Base-by-base conservation (phyloP, 2,113 vertebrate species). In the Neoarius graeffei region DNA sequence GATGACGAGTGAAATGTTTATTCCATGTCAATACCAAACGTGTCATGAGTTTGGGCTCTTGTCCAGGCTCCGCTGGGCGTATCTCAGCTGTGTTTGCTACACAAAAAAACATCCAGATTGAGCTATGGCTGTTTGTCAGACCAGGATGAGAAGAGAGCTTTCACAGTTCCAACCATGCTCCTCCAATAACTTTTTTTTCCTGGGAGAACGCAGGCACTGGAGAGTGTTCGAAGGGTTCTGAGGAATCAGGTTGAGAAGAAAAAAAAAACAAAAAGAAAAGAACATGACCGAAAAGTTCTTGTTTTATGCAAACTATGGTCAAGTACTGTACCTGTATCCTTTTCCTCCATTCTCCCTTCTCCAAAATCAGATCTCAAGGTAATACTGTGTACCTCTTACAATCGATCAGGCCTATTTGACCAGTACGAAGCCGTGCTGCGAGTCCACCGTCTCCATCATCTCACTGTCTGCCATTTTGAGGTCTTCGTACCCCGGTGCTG, bases 381-480 rank as follows among this genome's bases (percentile, higher is more conserved):
- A 91, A 94, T 90, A 94, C 94, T 92, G 92, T 90, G 77, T 57
- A 69, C 50, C 85, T 35, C 90, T 79, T 85, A 20, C 35, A 42
- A 19, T 35, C 83, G 1, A 56, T 7, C 7, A n/a, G 59, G 30
- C 79, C 93, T 95, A 99, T 91, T 98, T 99, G 66, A 99, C 98
- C 93, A 99, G 93, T 89, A 99, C 98, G 0, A 97, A 99, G 67
- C 98, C 98, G 71, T 98, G 98, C 93, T 99, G 98, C 0, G 97
- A 96, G 93, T 99, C 98, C 89, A 99, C 98, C 0, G 98, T 97
- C 92, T 99, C 98, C 96, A 99, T 98, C 98, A 99, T 99, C 92
- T 99, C 98, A 60, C 97, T 97, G 83, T 99, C 98, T 0, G 95
- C 85, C 42, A 97, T 95, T 20, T 94, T 82, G 52, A 97, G 92